Base-by-base conservation (phyloP, 35 echinoderm and acorn worm genomes). In the Holothuria glaberrima region DNA sequence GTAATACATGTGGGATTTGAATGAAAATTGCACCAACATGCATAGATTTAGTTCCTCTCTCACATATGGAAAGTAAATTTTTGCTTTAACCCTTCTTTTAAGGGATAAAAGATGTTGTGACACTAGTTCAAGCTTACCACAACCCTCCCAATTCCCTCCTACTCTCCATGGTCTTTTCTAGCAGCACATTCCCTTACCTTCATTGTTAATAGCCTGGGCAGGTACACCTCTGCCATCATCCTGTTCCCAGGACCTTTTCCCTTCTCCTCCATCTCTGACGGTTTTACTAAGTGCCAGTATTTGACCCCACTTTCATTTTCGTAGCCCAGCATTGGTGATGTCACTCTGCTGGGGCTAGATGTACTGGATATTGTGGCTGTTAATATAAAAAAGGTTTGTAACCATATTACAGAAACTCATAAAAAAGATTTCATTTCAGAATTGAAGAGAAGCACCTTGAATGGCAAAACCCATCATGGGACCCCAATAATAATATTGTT, bases 181-280 rank as follows among this genome's bases (percentile, higher is more conserved):
- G 7, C 36, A 41, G 36, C 36, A 41, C 2, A 7, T 41, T 41
- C 7, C 36, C 50, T 54, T 86, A 97, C 95, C 95, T 97, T 97
- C 21, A 91, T 97, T 14, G 92, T 94, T 5, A 97, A 45, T 22
- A 97, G 78, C 70, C 95, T 91, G 12, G 95, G 92, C 18, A 97
- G 85, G 86, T 94, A 97, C 63, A 97, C 90, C 78, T 97, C 95
- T 28, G 97, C 94, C 87, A 99, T 92, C 97, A 99, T 99, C 76
- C 92, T 95, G 67, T 88, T 86, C 3, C 77, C 92, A 24, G 74
- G 73, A 2, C 91, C 93, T 79, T 92, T 93, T 12, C 74, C 84
- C 30, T 70, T 89, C 41, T 89, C 65, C 16, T 90, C 94, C 87
- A 80, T 90, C 74, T 95, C 97, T 9, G 83, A 65, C 7, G 91